Conservation (phyloP, 2,797 vertebrate species). For the Sebastes jordani region DNA sequence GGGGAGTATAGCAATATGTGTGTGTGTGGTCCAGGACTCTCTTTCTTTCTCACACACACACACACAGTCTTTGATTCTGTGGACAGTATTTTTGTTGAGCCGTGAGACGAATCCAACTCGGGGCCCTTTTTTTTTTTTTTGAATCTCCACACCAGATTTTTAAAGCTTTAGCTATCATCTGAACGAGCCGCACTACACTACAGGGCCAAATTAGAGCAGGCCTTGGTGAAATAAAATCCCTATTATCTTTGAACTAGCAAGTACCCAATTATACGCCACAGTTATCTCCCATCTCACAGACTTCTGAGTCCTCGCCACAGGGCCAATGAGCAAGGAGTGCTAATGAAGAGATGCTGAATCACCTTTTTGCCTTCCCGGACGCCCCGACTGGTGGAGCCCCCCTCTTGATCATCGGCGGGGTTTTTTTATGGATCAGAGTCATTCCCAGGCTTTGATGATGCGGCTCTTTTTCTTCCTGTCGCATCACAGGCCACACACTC, state of each 20-base stretch:
- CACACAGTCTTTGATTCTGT: slow-evolving; percentile 23
- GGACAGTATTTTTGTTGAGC: slow-evolving; percentile 17
- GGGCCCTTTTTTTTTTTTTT: slow-evolving; percentile 27
- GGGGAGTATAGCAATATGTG: not conserved
- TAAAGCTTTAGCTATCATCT: slow-evolving; percentile 47
- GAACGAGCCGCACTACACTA: slow-evolving; percentile 28
- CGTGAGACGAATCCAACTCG: slow-evolving; percentile 18
- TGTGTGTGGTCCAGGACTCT: slow-evolving; percentile 37
- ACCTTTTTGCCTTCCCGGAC: slow-evolving; percentile 60
- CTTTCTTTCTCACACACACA: not conserved
- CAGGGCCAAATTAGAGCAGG: slow-evolving; percentile 67
- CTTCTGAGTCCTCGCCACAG: slow-evolving; percentile 62
- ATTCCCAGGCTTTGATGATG: slow-evolving; percentile 48
- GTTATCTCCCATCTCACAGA: slow-evolving; percentile 69
- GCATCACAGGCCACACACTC: slow-evolving; percentile 22
- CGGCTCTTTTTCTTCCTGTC: not conserved
- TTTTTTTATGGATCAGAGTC: slow-evolving; percentile 43
- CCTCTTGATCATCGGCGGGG: slow-evolving; percentile 32
- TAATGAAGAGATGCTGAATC: slow-evolving; percentile 72
- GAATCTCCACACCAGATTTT: slow-evolving; percentile 47
- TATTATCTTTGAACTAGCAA: slow-evolving; percentile 76
- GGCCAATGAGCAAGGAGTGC: slow-evolving; percentile 52
- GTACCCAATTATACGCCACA: slow-evolving; percentile 66
- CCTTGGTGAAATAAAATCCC: slow-evolving; percentile 66
- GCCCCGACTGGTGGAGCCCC: slow-evolving; percentile 14